Evolutionary conservation across 2,113 vertebrate species (phyloP).

Genomic region (Suncus etruscus): DNA sequence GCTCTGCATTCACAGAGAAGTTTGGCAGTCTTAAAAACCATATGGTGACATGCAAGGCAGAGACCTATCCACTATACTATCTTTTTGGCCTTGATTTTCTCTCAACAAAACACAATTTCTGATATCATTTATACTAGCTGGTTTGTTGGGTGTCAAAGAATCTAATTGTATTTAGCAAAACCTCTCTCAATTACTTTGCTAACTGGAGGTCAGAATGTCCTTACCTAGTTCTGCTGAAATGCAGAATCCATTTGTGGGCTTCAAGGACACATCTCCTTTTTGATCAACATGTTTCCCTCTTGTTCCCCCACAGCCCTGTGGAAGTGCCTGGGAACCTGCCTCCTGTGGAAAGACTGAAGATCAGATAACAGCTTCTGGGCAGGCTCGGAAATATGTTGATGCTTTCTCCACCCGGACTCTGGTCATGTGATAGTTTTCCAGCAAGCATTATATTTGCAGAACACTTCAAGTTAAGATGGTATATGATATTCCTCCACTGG

Average conservation of each 20-base stretch:
- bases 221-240: not conserved
- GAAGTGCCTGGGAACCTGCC: slow-evolving; percentile 92
- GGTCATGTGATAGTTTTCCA: slow-evolving; percentile 92
- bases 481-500: slow-evolving; percentile 88
- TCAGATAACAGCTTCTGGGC: slow-evolving; percentile 91
- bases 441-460: slow-evolving; percentile 90
- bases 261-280: not conserved
- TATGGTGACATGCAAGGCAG: too few relatives aligned
- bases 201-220: not conserved
- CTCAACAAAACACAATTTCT: too few relatives aligned
- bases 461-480: slow-evolving; percentile 89
- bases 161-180: not conserved
- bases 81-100: too few relatives aligned
- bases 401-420: slow-evolving; percentile 94
- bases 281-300: slow-evolving; percentile 41
- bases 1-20: too few relatives aligned
- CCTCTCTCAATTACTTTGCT: not conserved
- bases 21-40: too few relatives aligned
- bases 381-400: slow-evolving; percentile 94
- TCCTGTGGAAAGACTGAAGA: slow-evolving; percentile 96
- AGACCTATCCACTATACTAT: too few relatives aligned
- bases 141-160: not conserved
- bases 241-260: not conserved
- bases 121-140: too few relatives aligned
- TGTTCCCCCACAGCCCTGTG: slow-evolving; percentile 86